phyloP scores from a whole-genome alignment of 2,888 invertebrate species.

The Sinotaia quadrata region DNA sequence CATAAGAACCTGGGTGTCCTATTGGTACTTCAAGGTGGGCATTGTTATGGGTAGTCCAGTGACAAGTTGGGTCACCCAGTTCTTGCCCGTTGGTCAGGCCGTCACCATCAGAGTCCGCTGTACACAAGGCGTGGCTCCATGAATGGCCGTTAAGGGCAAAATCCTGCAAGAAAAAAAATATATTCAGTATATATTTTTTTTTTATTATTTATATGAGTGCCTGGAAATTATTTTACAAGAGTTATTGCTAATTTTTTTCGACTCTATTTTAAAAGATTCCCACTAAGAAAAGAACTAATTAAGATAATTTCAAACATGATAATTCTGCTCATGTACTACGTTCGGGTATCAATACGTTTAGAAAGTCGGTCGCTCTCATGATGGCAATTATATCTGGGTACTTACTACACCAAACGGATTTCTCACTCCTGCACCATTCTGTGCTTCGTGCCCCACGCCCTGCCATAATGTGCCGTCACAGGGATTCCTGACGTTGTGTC shows the following conservation, averaged over 20 bases:
- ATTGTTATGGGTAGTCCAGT: neutral
- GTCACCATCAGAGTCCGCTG: neutral
- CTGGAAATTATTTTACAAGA: too few species aligned
- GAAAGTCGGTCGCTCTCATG: too few species aligned
- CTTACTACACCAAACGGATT: constrained; percentile 21
- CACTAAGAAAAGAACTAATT: too few species aligned
- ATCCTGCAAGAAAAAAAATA: neutral
- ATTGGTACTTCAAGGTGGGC: neutral
- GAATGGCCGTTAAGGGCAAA: neutral
- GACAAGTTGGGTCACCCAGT: neutral
- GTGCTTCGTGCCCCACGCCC: constrained; percentile 17
- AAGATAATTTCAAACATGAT: too few species aligned
- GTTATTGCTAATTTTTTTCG: too few species aligned
- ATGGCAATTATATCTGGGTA: neutral
- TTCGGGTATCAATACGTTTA: too few species aligned
- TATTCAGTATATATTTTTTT: too few species aligned
- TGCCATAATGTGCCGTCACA: constrained; percentile 16
- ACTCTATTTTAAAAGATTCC: too few species aligned
- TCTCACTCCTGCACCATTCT: neutral
- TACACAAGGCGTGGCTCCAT: neutral
- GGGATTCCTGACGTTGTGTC: constrained; percentile 23
- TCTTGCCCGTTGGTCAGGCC: neutral
- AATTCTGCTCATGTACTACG: too few species aligned
- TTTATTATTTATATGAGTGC: too few species aligned
- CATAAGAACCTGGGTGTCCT: neutral